Evolutionary conservation across 1,140 invertebrate species (phyloP), one percentile per base, ranked within the genome.

Genomic region (Plutomurus gul): DNA sequence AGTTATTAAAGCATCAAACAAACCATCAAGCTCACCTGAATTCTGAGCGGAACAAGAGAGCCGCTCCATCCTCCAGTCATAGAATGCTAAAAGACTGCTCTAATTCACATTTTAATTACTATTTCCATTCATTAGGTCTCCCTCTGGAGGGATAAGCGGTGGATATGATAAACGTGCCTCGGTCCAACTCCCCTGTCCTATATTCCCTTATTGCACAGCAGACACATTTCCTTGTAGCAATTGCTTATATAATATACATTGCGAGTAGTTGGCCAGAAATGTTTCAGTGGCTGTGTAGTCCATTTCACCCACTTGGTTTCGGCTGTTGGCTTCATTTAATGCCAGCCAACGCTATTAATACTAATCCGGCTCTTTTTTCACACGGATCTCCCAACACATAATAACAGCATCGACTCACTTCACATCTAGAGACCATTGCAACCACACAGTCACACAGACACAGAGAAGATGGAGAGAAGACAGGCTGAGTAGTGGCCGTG

Each of bases 281-380:
- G 8, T 36, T 18, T n/a, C 10, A 39, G 36, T 40, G 1, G 20
- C 11, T 51, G 39, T 43, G 10, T 43, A 43, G 39, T 43, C 30
- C 30, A 65, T 36, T 65, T 36, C 18, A 16, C 13, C 11, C 27
- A 65, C 56, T 65, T 65, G 27, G 56, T 33, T 36, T 65, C 16
- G 56, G 56, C 39, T 65, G 56, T 65, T 65, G 56, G 56, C 56
- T 65, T 65, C 56, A 65, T 65, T 65, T 65, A 65, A 65, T 65
- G 56, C 16, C 27, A 65, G 25, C 56, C 56, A 3, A 65, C 27
- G 27, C 56, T 65, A 65, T 65, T 65, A 65, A 65, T 65, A 65
- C 56, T 65, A 65, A 65, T 65, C 56, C 56, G 13, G 36, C 25
- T 33, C 25, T 65, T 65, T 65, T 65, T 65, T 65, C 56, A n/a